phyloP scores from a whole-genome alignment of 2,797 vertebrate species.

The Hirundo rustica region DNA sequence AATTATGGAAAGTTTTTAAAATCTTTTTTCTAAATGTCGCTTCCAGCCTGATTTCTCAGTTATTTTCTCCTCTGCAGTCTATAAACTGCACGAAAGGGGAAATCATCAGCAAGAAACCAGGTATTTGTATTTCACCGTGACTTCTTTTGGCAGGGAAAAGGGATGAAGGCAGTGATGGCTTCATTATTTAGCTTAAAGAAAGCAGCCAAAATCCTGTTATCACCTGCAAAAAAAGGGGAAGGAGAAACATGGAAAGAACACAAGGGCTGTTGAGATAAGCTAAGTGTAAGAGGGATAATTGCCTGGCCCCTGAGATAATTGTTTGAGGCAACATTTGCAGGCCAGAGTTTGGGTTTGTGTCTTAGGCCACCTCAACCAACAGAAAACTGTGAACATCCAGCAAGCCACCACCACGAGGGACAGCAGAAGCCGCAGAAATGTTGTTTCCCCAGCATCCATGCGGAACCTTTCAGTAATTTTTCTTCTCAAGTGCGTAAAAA shows the following conservation, averaged over 20 bases:
- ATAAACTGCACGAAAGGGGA: background rate
- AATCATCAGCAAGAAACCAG: background rate
- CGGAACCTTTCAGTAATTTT: background rate
- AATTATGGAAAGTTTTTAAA: background rate
- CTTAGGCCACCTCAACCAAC: background rate
- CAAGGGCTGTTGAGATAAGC: background rate
- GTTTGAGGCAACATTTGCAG: background rate
- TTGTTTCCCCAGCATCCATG: background rate
- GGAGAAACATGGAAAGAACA: background rate
- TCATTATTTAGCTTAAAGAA: slow-evolving; percentile 13
- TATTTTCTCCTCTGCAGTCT: background rate
- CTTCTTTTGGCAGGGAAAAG: background rate
- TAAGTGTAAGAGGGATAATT: background rate
- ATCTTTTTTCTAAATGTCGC: background rate
- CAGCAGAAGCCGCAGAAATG: background rate
- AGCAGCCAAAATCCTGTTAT: background rate
- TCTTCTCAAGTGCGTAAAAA: background rate
- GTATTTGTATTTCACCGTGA: background rate
- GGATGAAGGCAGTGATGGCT: background rate
- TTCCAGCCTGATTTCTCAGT: background rate
- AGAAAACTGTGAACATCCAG: background rate
- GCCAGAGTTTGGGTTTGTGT: background rate
- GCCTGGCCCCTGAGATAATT: background rate
- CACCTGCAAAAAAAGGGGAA: background rate
- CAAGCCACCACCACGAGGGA: rapidly evolving